These are phyloP conservation scores for Choloepus didactylus DNA, from an alignment of 2,797 vertebrate species.

Conservation along the genomic window DNA sequence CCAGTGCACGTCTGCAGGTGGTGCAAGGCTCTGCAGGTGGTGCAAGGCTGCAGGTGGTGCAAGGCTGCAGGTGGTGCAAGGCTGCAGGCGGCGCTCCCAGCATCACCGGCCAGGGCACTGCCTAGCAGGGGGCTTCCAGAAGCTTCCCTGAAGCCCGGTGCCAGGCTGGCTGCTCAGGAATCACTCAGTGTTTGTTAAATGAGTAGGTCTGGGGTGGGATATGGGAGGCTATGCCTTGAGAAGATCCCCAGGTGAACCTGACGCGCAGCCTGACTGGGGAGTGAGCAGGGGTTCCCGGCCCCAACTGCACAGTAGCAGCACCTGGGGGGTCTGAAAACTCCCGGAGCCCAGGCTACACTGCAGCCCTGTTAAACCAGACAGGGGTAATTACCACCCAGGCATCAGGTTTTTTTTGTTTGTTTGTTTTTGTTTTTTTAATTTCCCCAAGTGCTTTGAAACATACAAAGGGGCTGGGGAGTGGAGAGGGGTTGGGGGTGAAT, in stretches of 20 bases:
- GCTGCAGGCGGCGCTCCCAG: neutral
- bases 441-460: neutral
- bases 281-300: rapidly evolving
- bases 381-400: neutral
- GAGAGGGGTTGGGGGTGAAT: neutral
- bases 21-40: too few species aligned
- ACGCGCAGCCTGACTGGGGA: neutral
- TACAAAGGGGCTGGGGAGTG: neutral
- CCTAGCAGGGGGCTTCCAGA: rapidly evolving
- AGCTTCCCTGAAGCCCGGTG: neutral
- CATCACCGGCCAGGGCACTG: rapidly evolving
- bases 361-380: neutral
- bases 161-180: neutral
- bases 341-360: rapidly evolving
- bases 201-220: neutral
- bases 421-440: too few species aligned
- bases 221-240: neutral
- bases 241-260: too few species aligned
- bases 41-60: too few species aligned
- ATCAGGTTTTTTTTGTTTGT: too few species aligned
- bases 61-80: neutral
- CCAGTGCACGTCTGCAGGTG: neutral
- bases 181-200: neutral
- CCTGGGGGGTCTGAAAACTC: neutral
- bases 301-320: too few species aligned